Conservation (phyloP, 2,113 vertebrate genomes). For the Setophaga petechia region DNA sequence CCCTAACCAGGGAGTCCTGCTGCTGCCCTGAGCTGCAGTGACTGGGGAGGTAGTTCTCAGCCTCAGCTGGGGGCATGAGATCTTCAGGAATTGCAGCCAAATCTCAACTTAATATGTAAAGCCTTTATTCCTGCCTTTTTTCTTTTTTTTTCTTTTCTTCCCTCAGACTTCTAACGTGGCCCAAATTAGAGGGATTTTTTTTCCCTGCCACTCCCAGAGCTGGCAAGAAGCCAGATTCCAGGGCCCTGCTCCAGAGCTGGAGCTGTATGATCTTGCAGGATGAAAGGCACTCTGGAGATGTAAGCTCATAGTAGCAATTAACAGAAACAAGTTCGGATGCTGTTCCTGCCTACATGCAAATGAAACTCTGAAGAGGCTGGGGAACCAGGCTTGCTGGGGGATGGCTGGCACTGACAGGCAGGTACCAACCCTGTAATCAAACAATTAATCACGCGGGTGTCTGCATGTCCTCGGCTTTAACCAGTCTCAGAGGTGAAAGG, state of each 20-base stretch:
- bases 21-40: neutral
- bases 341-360: constrained; percentile 29
- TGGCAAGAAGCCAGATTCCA: constrained; percentile 22
- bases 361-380: neutral
- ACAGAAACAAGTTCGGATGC: neutral
- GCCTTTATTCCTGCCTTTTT: neutral
- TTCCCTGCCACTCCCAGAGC: neutral
- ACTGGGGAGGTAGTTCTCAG: neutral
- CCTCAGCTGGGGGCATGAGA: neutral
- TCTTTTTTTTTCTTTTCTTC: rapidly evolving
- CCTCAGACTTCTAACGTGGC: neutral
- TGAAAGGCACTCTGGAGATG: constrained; percentile 52
- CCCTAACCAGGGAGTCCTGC: neutral
- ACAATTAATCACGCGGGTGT: neutral
- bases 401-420: neutral
- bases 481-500: constrained; percentile 1
- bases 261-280: constrained; percentile 15
- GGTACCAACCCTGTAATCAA: neutral
- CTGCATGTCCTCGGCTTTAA: neutral
- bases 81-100: neutral
- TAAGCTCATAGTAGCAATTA: constrained; percentile 51
- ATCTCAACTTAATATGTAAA: neutral
- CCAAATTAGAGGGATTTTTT: neutral
- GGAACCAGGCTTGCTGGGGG: neutral
- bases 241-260: neutral